These are phyloP conservation scores for Mormoops blainvillei DNA, from an alignment of 2,113 vertebrate genomes.

Conservation along the genomic window DNA sequence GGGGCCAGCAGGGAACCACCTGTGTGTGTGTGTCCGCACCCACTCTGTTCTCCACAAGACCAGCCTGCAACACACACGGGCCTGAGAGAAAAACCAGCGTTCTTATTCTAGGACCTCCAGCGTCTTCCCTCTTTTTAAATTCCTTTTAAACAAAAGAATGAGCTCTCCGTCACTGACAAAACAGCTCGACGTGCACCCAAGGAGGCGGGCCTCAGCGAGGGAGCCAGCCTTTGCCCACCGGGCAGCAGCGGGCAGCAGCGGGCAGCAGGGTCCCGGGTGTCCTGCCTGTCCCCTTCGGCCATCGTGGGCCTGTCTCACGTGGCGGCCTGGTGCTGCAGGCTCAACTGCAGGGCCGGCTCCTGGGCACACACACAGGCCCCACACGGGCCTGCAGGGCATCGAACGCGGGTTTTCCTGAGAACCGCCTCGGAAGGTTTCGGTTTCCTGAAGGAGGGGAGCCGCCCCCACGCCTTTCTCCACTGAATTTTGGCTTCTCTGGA, in stretches of 20 bases:
- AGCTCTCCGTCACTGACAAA: background rate
- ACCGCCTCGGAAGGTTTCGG: background rate
- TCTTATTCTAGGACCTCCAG: background rate
- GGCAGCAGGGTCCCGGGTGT: background rate
- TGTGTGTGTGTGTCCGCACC: background rate
- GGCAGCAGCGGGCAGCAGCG: too few relatives aligned
- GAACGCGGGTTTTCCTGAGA: background rate
- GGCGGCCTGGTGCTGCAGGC: too few relatives aligned
- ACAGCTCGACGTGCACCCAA: background rate
- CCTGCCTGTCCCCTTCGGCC: background rate
- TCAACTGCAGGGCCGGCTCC: too few relatives aligned
- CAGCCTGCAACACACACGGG: background rate
- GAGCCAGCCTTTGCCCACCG: background rate
- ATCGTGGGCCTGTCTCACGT: too few relatives aligned
- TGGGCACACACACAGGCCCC: background rate
- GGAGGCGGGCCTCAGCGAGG: too few relatives aligned
- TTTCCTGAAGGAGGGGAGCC: background rate
- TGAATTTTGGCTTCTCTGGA: slow-evolving; percentile 21
- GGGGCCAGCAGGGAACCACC: too few relatives aligned
- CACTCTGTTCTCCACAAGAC: background rate
- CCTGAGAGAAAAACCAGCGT: background rate
- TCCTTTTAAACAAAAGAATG: background rate
- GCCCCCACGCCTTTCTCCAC: background rate
- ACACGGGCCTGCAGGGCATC: background rate
- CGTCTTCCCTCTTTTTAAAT: background rate